Evolutionary conservation across 2,797 vertebrate species (phyloP), one percentile per base, ranked within the genome.

Genomic region (Neomorphus geoffroyi): DNA sequence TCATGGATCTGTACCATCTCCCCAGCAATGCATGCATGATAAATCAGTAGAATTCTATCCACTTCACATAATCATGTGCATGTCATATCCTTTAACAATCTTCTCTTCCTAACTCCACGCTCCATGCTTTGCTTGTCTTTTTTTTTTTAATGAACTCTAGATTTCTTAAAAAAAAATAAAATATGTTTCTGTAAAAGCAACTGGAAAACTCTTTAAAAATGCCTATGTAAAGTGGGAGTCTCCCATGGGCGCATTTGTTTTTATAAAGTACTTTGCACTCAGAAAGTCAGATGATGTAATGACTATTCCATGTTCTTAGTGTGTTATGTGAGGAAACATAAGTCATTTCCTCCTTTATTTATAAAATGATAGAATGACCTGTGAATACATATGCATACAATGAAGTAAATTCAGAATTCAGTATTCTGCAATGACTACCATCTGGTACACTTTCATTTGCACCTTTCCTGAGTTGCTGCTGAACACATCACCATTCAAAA

Each of bases 361-460:
- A 75, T 60, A 83, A 92, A 93, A 90, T 56, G 4, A 66, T 41
- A 90, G 71, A 93, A 90, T 92, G 78, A 90, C 50, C 39, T 83
- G 58, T 3, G 26, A 92, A 90, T 85, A 53, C 27, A 64, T 66
- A 75, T 53, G 53, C 33, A 51, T 84, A 88, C 37, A 95, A 65
- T 75, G 51, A 92, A 85, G 45, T 53, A 94, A 96, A 92, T 77
- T 93, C 73, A 93, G 57, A 84, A 77, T 71, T 90, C 78, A 56
- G 27, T 67, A 80, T 82, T 82, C 86, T 90, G 61, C 61, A 94
- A 15, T 51, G 85, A 58, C 75, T 72, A 54, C 45, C 91, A 96
- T 83, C 78, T 96, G 95, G 81, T 89, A 74, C 27, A 45, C 93
- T 95, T 95, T 95, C 77, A 75, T 37, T 71, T 91, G 43, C 60